Evolutionary conservation across 2,888 invertebrate species (phyloP).

Genomic region (Agonum fuliginosum): DNA sequence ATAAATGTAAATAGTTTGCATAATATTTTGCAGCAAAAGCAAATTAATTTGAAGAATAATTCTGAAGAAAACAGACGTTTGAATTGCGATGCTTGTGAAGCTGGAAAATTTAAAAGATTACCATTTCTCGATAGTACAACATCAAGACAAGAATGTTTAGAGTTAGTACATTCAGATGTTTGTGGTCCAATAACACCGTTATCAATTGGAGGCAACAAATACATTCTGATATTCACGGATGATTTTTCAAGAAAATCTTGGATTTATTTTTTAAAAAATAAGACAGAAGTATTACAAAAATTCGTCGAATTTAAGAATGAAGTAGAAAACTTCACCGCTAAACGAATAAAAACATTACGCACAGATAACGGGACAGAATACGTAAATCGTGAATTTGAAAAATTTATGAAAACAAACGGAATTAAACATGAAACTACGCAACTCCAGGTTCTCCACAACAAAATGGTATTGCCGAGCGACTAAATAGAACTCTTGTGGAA

Average conservation of each 20-base stretch:
- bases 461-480: slow-evolving; percentile 66
- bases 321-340: slow-evolving; percentile 64
- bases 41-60: not conserved
- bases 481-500: slow-evolving; percentile 10
- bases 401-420: slow-evolving; percentile 62
- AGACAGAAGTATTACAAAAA: slow-evolving; percentile 65
- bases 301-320: slow-evolving; percentile 64
- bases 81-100: not conserved
- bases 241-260: slow-evolving; percentile 40
- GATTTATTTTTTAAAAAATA: slow-evolving; percentile 67
- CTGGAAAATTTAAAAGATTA: not conserved
- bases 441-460: slow-evolving; percentile 67
- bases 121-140: not conserved
- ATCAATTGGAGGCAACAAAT: slow-evolving; percentile 42
- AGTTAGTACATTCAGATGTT: slow-evolving; percentile 51
- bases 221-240: slow-evolving; percentile 47
- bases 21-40: not conserved
- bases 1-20: not conserved
- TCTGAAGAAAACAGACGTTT: not conserved
- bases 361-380: slow-evolving; percentile 65
- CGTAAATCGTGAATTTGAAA: slow-evolving; percentile 57
- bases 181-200: slow-evolving; percentile 49
- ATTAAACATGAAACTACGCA: slow-evolving; percentile 66
- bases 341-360: slow-evolving; percentile 62
- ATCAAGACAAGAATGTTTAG: not conserved